A percentile compares a stretch with the other conserved stretches of the same genome.
phyloP scores from a whole-genome alignment of 2,113 vertebrate genomes.

The Riparia riparia region DNA sequence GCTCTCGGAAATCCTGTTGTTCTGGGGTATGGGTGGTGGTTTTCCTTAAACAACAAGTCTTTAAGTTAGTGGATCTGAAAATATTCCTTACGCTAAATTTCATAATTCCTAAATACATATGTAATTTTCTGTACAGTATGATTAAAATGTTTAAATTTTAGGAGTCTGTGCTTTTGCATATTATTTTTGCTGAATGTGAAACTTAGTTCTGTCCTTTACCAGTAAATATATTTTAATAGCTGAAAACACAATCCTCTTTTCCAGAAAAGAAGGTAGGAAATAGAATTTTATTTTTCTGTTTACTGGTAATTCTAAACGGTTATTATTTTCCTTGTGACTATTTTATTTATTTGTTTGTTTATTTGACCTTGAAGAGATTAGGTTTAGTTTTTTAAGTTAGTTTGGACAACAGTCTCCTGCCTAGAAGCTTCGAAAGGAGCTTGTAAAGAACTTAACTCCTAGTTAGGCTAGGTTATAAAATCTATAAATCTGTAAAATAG shows the following conservation, averaged over 20 bases:
- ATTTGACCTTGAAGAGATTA: neutral
- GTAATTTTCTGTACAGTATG: neutral
- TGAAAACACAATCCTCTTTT: constrained; percentile 72
- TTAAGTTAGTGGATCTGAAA: neutral
- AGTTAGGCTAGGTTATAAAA: neutral
- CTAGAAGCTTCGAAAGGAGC: neutral
- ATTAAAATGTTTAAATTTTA: neutral
- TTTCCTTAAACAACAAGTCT: neutral
- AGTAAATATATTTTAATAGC: constrained; percentile 79
- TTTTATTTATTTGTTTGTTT: neutral
- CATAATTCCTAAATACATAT: neutral
- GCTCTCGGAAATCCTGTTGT: neutral
- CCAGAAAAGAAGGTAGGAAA: constrained; percentile 82
- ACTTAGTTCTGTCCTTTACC: neutral
- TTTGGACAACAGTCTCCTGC: neutral
- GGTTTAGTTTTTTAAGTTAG: neutral
- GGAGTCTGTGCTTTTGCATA: neutral
- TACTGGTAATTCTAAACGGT: neutral
- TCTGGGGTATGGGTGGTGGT: neutral
- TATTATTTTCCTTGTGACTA: neutral
- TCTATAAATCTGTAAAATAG: neutral
- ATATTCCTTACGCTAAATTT: neutral
- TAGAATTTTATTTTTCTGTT: neutral
- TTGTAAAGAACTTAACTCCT: neutral
- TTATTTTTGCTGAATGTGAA: neutral